Evolutionary conservation across 1,140 invertebrate species (phyloP).

Genomic region (Leptinotarsa defecta): DNA sequence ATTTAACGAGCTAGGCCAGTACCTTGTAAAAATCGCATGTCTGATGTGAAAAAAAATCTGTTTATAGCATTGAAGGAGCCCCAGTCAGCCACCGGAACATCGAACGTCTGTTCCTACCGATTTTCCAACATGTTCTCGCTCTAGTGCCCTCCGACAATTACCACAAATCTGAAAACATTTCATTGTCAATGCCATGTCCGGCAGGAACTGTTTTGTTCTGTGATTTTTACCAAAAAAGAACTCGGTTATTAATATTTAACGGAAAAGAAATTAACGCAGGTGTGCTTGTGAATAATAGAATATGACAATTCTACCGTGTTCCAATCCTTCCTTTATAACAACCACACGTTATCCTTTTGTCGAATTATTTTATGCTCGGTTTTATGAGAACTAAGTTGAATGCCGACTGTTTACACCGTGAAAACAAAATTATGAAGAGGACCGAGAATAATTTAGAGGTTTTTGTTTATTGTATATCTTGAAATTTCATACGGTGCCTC

Average conservation of each 20-base stretch:
- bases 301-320: conserved; percentile 19
- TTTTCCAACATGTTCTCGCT: conserved; percentile 16
- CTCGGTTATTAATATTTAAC: conserved; percentile 20
- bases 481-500: no score
- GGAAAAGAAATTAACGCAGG: conserved; percentile 25
- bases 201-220: conserved; percentile 21
- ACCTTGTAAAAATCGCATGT: background rate
- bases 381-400: background rate
- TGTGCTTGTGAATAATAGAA: conserved; percentile 20
- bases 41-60: background rate
- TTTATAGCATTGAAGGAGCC: background rate
- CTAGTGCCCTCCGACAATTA: conserved; percentile 7
- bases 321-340: conserved; percentile 16
- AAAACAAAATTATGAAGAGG: no score
- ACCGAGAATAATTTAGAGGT: no score
- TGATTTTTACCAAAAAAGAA: conserved; percentile 7
- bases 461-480: no score
- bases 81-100: conserved; percentile 13
- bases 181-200: conserved; percentile 21
- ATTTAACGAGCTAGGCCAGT: no score
- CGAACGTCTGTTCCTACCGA: conserved; percentile 17
- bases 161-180: conserved; percentile 21
- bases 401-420: background rate
- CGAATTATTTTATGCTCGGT: background rate
- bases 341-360: conserved; percentile 9